These are phyloP conservation scores for Sphenodon punctatus DNA, from an alignment of 2,797 vertebrate genomes.

Conservation along the genomic window DNA sequence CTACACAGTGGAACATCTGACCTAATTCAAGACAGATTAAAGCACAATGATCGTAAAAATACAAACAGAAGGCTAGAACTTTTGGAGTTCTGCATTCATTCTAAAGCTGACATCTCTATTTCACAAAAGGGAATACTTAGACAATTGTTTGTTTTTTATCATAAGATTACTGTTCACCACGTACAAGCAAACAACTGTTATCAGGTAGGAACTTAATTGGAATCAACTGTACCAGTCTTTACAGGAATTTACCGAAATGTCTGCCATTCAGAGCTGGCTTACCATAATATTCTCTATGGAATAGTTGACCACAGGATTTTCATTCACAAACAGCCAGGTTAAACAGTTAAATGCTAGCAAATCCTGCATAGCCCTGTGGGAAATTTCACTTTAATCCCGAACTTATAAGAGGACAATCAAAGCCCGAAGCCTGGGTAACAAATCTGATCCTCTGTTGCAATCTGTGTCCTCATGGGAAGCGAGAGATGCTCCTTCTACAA, in stretches of 20 bases:
- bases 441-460: slow-evolving; percentile 98
- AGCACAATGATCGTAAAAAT: slow-evolving; percentile 46
- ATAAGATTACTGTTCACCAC: slow-evolving; percentile 60
- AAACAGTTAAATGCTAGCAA: slow-evolving; percentile 99
- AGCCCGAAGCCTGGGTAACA: slow-evolving; percentile 99
- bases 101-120: slow-evolving; percentile 56
- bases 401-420: slow-evolving; percentile 99
- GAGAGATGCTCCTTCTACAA: slow-evolving; percentile 92
- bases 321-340: slow-evolving; percentile 96
- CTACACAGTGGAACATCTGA: slow-evolving; percentile 35
- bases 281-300: slow-evolving; percentile 87
- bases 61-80: slow-evolving; percentile 37
- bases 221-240: slow-evolving; percentile 78
- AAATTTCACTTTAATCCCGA: slow-evolving; percentile 99
- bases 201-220: slow-evolving; percentile 77
- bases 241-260: slow-evolving; percentile 78
- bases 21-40: slow-evolving; percentile 59
- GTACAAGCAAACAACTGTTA: slow-evolving; percentile 74
- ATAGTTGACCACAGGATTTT: slow-evolving; percentile 90
- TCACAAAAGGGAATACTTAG: slow-evolving; percentile 43
- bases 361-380: slow-evolving; percentile 99
- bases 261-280: slow-evolving; percentile 81
- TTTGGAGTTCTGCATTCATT: slow-evolving; percentile 63
- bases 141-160: slow-evolving; percentile 68
- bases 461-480: slow-evolving; percentile 93